These are phyloP conservation scores for Rhinoptilus africanus DNA, from an alignment of 2,113 vertebrate genomes.

Conservation along the genomic window DNA sequence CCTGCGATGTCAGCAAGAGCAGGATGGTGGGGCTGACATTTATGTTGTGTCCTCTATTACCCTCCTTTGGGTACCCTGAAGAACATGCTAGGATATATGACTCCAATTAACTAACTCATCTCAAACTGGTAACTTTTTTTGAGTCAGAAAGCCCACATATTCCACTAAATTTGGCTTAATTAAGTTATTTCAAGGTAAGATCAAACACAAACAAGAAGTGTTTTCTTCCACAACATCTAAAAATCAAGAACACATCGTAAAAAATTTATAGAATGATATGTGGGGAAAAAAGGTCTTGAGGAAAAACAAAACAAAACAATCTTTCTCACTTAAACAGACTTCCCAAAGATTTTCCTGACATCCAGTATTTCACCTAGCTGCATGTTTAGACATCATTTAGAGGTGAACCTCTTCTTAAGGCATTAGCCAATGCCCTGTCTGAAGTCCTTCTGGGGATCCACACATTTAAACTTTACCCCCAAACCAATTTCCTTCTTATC, in stretches of 20 bases:
- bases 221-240: not conserved
- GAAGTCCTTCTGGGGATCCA: not conserved
- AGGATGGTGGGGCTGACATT: not conserved
- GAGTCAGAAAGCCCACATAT: not conserved
- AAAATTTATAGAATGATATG: not conserved
- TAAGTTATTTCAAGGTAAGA: not conserved
- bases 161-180: not conserved
- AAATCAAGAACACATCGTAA: not conserved
- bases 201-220: not conserved
- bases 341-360: not conserved
- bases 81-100: not conserved
- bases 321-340: not conserved
- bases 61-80: not conserved
- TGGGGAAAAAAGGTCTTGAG: not conserved
- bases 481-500: not conserved
- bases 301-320: not conserved
- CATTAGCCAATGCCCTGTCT: not conserved
- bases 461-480: not conserved
- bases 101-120: not conserved
- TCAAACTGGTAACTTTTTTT: not conserved
- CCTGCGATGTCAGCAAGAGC: not conserved
- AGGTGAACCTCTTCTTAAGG: not conserved
- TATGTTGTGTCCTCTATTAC: not conserved
- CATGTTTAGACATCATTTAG: not conserved
- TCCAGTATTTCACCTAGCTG: not conserved